These are phyloP conservation scores for Furnarius figulus DNA, from an alignment of 2,113 vertebrate genomes.

Conservation along the genomic window DNA sequence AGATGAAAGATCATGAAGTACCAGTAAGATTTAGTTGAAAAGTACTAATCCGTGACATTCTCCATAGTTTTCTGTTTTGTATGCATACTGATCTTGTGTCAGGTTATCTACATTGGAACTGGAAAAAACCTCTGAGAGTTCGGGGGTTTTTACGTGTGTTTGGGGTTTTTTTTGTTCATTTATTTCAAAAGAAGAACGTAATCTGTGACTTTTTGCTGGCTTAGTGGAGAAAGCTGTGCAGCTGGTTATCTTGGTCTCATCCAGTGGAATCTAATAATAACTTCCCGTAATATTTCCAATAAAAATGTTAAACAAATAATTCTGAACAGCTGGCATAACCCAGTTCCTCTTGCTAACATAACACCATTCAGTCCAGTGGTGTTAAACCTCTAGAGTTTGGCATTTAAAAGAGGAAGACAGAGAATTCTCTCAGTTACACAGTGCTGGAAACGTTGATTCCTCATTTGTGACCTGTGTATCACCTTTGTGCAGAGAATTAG, in stretches of 20 bases:
- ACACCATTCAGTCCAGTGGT: not conserved
- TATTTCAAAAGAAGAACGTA: not conserved
- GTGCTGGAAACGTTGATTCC: not conserved
- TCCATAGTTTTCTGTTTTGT: not conserved
- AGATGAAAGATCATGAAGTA: not conserved
- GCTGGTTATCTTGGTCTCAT: not conserved
- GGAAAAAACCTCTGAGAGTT: not conserved
- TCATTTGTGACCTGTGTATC: not conserved
- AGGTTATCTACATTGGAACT: not conserved
- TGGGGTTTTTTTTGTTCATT: not conserved
- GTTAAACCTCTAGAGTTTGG: not conserved
- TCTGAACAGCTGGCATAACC: not conserved
- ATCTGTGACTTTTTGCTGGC: not conserved
- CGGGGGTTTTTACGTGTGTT: rapidly evolving
- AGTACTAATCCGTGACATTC: not conserved
- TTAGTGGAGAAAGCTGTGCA: not conserved
- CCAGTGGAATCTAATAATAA: not conserved
- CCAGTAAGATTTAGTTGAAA: not conserved
- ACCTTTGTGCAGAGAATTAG: not conserved
- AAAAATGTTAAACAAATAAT: not conserved
- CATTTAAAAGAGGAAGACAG: not conserved
- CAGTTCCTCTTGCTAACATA: not conserved
- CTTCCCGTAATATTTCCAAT: not conserved
- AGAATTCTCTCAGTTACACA: not conserved
- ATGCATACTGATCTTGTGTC: slow-evolving; percentile 27